Base-by-base conservation (phyloP, 2,797 vertebrate species). In the Channa striata region DNA sequence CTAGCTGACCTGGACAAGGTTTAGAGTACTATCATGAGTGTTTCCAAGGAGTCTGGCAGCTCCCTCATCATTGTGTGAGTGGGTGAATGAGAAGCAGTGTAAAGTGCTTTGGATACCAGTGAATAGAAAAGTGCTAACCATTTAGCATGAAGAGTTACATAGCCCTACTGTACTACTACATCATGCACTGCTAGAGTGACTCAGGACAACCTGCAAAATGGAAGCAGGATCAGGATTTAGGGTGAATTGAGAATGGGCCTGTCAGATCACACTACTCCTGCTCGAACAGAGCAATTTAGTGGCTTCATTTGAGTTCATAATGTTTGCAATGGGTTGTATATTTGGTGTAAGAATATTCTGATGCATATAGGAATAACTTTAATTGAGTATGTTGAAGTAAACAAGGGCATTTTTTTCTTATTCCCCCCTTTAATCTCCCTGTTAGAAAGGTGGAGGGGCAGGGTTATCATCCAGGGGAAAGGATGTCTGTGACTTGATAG, bases 401-500 rank as follows among this genome's bases (percentile, higher is more conserved):
- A 4, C 40, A 30, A 60, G 59, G 39, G 57, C 42, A 47, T 12
- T 52, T 6, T 39, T 52, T 6, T 39, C 0, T 8, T 21, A 23
- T 16, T 30, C 19, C 14, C 19, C 14, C 19, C 11, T 66, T 20
- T 10, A 11, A 58, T 57, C 48, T 62, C 25, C 9, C 44, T 50
- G 52, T 74, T 57, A 69, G 61, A 58, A 46, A 72, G 46, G 54
- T 72, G 34, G 54, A 59, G 30, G 19, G 21, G n/a, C 20, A n/a
- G 54, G 25, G 47, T 49, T 44, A 23, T 19, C 54, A 56, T 59
- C 42, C 48, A 70, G 62, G 7, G 68, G 33, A 46, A 19, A 63
- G 54, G 49, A 49, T 34, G 37, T 46, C 30, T 71, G 33, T 43
- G 34, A 39, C 25, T 48, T n/a, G 20, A 42, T 3, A 43, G 49